Evolutionary conservation across 2,113 vertebrate species (phyloP).

Genomic region (human (Homo sapiens)): GRCh38 chr13:101272501-101273000

Average conservation of each 20-base stretch:
- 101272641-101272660: not conserved
- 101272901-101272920: not conserved
- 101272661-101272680: fast-evolving
- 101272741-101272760: not conserved
- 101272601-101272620: not conserved
- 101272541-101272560: not conserved
- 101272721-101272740: not conserved
- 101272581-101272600: not conserved
- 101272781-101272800: not conserved
- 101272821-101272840: conserved; percentile 21
- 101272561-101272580: not conserved
- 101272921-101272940: conserved; percentile 11
- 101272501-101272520: not conserved
- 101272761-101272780: not conserved
- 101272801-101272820: not conserved
- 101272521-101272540: not conserved
- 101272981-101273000: conserved; percentile 7
- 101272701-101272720: not conserved
- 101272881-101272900: not conserved
- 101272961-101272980: conserved; percentile 35
- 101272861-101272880: not conserved
- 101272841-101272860: not conserved
- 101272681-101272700: not conserved
- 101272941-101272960: conserved; percentile 1
- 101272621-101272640: not conserved